Conservation (phyloP, 1,140 invertebrate species). For the Drosophila sturtevanti region DNA sequence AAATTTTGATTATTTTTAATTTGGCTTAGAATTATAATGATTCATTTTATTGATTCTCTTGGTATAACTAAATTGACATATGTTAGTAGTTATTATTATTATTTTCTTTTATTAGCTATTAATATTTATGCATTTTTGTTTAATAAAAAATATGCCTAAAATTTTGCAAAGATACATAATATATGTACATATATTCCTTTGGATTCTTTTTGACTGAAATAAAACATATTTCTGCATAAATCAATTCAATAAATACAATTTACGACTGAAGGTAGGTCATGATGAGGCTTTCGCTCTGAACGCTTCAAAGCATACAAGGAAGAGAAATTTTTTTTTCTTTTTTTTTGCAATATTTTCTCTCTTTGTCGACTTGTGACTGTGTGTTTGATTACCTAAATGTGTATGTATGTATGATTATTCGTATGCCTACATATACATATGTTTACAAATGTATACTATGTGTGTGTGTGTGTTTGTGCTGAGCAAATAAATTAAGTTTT, state of each 20-base stretch:
- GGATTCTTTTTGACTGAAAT: no score
- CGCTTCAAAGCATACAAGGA: conserved; percentile 34
- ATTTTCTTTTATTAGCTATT: no score
- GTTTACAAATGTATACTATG: background rate
- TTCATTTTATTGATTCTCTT: no score
- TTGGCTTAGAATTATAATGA: no score
- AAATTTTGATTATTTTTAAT: no score
- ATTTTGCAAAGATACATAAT: no score
- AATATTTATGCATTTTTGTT: no score
- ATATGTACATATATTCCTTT: no score
- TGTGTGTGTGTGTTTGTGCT: conserved; percentile 37
- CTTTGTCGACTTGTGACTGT: background rate
- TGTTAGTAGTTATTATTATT: no score
- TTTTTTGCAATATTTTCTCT: background rate
- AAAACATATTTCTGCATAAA: background rate
- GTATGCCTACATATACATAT: background rate
- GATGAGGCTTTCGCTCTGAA: conserved; percentile 17
- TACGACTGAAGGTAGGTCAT: conserved; percentile 50
- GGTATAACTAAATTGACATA: no score
- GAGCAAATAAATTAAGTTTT: conserved; percentile 35
- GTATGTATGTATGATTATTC: background rate
- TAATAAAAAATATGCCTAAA: no score
- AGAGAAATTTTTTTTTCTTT: conserved; percentile 61
- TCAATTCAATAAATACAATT: conserved; percentile 2
- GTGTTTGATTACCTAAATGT: background rate